Evolutionary conservation across 2,888 invertebrate genomes (phyloP).

Genomic region (Acleris sparsana): DNA sequence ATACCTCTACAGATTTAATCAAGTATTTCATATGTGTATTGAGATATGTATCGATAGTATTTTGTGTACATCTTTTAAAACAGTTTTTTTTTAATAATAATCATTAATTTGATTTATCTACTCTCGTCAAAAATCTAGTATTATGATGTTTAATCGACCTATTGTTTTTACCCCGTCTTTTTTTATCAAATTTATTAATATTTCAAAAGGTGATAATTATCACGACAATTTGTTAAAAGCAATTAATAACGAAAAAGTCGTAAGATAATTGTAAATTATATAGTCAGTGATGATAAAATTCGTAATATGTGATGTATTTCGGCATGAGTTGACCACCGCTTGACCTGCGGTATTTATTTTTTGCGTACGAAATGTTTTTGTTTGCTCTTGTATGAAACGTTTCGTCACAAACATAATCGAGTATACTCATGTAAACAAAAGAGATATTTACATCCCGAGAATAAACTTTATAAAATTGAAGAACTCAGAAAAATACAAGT

Average conservation of each 20-base stretch:
- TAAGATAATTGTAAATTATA: slow-evolving; percentile 24
- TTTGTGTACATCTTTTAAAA: too few relatives aligned
- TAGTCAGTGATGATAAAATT: slow-evolving; percentile 21
- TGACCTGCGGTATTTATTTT: slow-evolving; percentile 17
- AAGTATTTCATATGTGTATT: too few relatives aligned
- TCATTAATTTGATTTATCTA: too few relatives aligned
- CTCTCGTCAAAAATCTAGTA: too few relatives aligned
- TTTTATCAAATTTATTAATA: slow-evolving; percentile 9
- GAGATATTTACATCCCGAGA: not conserved
- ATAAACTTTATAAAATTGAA: too few relatives aligned
- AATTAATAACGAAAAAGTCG: not conserved
- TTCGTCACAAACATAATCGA: not conserved
- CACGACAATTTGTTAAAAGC: slow-evolving; percentile 13
- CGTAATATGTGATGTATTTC: slow-evolving; percentile 8
- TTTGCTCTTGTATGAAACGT: slow-evolving; percentile 1
- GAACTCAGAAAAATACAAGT: too few relatives aligned
- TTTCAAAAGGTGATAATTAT: slow-evolving; percentile 12
- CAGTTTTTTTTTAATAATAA: too few relatives aligned
- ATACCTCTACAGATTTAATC: too few relatives aligned
- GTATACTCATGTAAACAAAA: not conserved
- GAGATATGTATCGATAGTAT: too few relatives aligned
- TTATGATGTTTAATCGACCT: not conserved
- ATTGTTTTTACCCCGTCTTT: not conserved
- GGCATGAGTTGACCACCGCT: slow-evolving; percentile 11
- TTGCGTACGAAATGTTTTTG: slow-evolving; percentile 11